These are phyloP conservation scores for Creontiades dilutus DNA, from an alignment of 2,888 invertebrate species.

Conservation along the genomic window DNA sequence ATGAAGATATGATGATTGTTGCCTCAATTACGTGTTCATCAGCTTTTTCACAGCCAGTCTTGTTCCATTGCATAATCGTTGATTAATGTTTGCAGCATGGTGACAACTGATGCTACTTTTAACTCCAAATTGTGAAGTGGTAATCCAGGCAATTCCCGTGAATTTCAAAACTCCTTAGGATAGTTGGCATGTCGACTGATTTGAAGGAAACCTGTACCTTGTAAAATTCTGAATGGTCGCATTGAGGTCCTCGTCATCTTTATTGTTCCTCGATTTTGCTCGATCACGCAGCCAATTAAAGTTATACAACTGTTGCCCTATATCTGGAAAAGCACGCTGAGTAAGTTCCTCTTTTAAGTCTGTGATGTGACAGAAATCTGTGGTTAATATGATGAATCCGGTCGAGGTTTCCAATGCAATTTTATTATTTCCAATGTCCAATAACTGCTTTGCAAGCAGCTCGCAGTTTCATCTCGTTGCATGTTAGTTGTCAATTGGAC, in stretches of 20 bases:
- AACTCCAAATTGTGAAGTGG: slow-evolving; percentile 74
- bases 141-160: slow-evolving; percentile 76
- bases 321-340: slow-evolving; percentile 77
- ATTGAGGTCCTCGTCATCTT: slow-evolving; percentile 77
- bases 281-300: slow-evolving; percentile 76
- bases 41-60: slow-evolving; percentile 75
- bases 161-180: slow-evolving; percentile 77
- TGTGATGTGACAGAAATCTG: slow-evolving; percentile 76
- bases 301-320: slow-evolving; percentile 76
- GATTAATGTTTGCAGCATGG: slow-evolving; percentile 74
- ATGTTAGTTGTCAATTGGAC: neutral
- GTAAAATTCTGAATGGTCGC: slow-evolving; percentile 75
- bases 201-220: slow-evolving; percentile 76
- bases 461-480: neutral
- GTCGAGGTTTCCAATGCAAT: slow-evolving; percentile 76
- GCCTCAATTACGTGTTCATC: slow-evolving; percentile 76
- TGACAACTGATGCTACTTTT: slow-evolving; percentile 76
- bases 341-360: slow-evolving; percentile 76
- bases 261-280: slow-evolving; percentile 78
- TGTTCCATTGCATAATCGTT: slow-evolving; percentile 76
- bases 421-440: slow-evolving; percentile 77
- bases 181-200: slow-evolving; percentile 76
- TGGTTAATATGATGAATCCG: slow-evolving; percentile 76
- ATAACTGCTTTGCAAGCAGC: neutral
- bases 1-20: slow-evolving; percentile 75